These are phyloP conservation scores for Tiliacea aurago DNA, from an alignment of 2,888 invertebrate genomes.

Conservation along the genomic window DNA sequence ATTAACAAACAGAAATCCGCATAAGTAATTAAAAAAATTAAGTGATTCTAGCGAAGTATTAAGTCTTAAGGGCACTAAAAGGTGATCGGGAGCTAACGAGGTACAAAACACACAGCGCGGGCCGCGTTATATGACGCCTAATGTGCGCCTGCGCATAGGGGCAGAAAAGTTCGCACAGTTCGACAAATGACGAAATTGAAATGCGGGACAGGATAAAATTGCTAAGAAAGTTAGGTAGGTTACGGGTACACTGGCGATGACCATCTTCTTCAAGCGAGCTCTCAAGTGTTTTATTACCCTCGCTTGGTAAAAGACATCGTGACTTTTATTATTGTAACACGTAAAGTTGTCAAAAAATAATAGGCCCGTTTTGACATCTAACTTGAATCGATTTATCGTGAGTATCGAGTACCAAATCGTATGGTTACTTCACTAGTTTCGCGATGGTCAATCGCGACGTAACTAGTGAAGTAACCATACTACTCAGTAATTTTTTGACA, in stretches of 20 bases:
- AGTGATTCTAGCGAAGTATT: slow-evolving; percentile 41
- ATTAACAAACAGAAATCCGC: slow-evolving; percentile 5
- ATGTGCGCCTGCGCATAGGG: slow-evolving; percentile 39
- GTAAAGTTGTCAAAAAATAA: too few species aligned
- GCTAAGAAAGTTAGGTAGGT: background rate
- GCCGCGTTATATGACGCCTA: slow-evolving; percentile 54
- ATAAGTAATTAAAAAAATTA: slow-evolving; percentile 14
- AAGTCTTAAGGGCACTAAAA: slow-evolving; percentile 36
- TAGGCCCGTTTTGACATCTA: too few species aligned
- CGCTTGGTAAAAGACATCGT: background rate
- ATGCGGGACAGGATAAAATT: background rate
- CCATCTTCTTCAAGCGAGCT: background rate
- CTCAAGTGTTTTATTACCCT: background rate
- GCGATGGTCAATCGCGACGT: too few species aligned
- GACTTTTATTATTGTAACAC: background rate
- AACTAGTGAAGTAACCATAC: too few species aligned
- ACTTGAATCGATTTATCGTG: too few species aligned
- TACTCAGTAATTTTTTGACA: too few species aligned
- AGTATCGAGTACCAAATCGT: too few species aligned
- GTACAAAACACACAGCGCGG: slow-evolving; percentile 53
- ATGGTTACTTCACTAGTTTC: too few species aligned
- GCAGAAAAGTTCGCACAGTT: slow-evolving; percentile 24
- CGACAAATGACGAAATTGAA: background rate
- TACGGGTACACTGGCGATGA: background rate
- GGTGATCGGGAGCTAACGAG: slow-evolving; percentile 53